A percentile compares a stretch with the other conserved stretches of the same genome.
Conservation (phyloP, 2,888 invertebrate species). For the Carpatolechia fugitivella region DNA sequence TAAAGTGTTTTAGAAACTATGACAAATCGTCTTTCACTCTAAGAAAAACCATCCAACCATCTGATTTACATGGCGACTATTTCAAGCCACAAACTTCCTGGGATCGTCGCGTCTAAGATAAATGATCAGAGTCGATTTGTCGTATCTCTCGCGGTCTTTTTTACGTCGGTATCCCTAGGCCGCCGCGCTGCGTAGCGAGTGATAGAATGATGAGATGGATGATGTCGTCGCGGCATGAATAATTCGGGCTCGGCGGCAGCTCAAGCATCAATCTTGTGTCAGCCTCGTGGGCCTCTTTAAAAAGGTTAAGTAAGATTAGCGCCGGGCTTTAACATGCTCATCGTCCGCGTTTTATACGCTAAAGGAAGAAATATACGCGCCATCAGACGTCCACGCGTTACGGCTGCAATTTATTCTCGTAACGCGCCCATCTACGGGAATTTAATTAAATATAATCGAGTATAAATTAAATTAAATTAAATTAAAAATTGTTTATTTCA, state of each 20-base stretch:
- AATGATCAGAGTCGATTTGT: slow-evolving; percentile 4
- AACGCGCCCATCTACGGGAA: background rate
- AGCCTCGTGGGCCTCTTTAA: slow-evolving; percentile 27
- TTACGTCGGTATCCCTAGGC: background rate
- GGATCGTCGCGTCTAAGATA: background rate
- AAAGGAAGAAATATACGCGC: slow-evolving; percentile 9
- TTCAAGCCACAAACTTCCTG: background rate
- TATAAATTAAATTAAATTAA: no score
- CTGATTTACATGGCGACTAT: background rate
- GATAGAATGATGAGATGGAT: slow-evolving; percentile 30
- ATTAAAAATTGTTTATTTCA: no score
- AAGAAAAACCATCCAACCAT: background rate
- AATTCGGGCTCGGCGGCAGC: slow-evolving; percentile 23
- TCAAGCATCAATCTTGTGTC: slow-evolving; percentile 35
- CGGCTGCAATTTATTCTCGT: slow-evolving; percentile 3
- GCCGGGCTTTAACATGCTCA: slow-evolving; percentile 19
- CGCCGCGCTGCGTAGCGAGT: slow-evolving; percentile 14
- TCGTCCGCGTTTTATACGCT: slow-evolving; percentile 11
- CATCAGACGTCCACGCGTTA: background rate
- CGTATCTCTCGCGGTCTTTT: slow-evolving; percentile 2
- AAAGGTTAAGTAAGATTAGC: slow-evolving; percentile 31
- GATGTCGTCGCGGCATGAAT: slow-evolving; percentile 31
- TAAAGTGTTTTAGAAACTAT: no score
- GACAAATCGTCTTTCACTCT: no score
- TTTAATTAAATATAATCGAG: background rate